Conservation (phyloP, 2,113 vertebrate genomes). For the Callopanchax toddi region DNA sequence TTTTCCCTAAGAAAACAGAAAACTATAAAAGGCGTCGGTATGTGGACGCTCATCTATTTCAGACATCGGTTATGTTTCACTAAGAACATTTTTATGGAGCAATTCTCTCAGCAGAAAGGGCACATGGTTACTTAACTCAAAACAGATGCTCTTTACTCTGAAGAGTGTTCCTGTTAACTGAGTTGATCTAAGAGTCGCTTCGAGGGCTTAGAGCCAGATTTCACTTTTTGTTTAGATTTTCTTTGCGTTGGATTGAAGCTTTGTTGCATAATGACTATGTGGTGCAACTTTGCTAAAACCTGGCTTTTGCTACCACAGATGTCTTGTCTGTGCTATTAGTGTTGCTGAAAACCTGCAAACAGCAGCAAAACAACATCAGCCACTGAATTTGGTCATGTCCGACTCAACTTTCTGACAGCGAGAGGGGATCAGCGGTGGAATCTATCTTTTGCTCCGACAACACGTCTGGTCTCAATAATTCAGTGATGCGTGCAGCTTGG, state of each 20-base stretch:
- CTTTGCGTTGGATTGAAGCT: neutral
- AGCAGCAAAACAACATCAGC: slow-evolving; percentile 49
- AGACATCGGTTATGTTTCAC: neutral
- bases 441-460: slow-evolving; percentile 59
- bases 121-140: neutral
- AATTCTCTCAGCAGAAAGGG: neutral
- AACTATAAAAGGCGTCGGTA: too few species aligned
- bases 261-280: neutral
- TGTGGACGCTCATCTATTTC: too few species aligned
- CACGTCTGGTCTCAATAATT: slow-evolving; percentile 71
- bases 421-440: slow-evolving; percentile 63
- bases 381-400: slow-evolving; percentile 49
- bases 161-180: neutral
- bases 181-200: neutral
- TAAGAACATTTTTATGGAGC: neutral
- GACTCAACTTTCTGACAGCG: slow-evolving; percentile 68
- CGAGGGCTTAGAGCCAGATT: neutral
- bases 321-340: slow-evolving; percentile 14
- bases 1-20: too few species aligned
- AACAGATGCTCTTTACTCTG: neutral
- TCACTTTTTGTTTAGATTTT: neutral
- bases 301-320: slow-evolving; percentile 33
- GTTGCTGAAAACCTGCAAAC: slow-evolving; percentile 30
- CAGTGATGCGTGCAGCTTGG: slow-evolving; percentile 45
- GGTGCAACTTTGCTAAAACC: neutral